Evolutionary conservation across 2,797 vertebrate genomes (phyloP).

Genomic region (Hypotaenidia philippensis): DNA sequence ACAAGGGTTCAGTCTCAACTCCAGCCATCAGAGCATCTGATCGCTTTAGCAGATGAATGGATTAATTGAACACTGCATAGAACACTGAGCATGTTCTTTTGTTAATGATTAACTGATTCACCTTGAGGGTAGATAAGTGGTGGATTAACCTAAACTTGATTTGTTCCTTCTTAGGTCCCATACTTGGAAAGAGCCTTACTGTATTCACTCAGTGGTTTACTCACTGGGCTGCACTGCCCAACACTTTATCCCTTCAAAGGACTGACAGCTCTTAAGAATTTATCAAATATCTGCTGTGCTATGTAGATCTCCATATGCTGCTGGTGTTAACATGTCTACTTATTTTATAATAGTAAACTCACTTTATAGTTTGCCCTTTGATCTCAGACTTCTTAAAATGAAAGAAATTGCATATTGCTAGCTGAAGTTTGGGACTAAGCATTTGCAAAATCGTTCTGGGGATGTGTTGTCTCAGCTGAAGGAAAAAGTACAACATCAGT

Average conservation of each 20-base stretch:
- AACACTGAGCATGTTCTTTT: conserved; percentile 50
- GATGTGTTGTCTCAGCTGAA: background rate
- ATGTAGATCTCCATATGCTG: background rate
- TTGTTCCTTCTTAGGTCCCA: conserved; percentile 5
- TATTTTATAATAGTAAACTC: background rate
- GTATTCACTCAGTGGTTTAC: background rate
- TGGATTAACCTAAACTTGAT: conserved; percentile 56
- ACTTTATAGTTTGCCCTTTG: background rate
- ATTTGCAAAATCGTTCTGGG: background rate
- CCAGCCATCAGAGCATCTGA: conserved; percentile 9
- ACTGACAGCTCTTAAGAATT: background rate
- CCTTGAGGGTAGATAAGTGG: conserved; percentile 47
- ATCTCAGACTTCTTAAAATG: background rate
- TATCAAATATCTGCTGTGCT: background rate
- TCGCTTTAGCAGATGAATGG: conserved; percentile 55
- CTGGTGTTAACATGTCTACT: background rate
- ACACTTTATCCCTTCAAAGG: background rate
- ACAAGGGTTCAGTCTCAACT: background rate
- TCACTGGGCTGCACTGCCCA: background rate
- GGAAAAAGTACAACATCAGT: background rate
- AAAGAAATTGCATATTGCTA: background rate
- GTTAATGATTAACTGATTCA: conserved; percentile 61
- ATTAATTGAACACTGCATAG: conserved; percentile 58
- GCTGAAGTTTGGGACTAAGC: background rate
- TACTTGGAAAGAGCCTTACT: background rate